These are phyloP conservation scores for Drosophila pseudoobscura DNA, from an alignment of 1,140 invertebrate species.

Conservation along the genomic window DNA sequence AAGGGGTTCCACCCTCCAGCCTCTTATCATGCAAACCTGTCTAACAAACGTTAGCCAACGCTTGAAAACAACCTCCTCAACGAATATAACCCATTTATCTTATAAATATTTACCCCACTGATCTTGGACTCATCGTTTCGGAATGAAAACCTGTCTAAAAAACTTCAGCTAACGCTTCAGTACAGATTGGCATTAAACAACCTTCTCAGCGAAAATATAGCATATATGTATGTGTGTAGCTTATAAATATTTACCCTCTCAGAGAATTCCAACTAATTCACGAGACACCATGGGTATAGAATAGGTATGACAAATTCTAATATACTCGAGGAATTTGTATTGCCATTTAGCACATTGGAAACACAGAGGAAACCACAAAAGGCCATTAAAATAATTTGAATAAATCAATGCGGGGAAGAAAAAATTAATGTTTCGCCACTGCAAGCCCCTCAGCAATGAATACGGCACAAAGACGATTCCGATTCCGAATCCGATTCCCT, in stretches of 20 bases:
- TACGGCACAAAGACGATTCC: slow-evolving; percentile 22
- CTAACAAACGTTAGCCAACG: no score
- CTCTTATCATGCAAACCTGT: no score
- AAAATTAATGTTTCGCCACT: slow-evolving; percentile 45
- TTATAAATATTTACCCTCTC: slow-evolving; percentile 4
- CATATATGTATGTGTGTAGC: background rate
- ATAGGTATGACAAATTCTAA: slow-evolving; percentile 31
- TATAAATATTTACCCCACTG: no score
- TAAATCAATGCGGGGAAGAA: slow-evolving; percentile 50
- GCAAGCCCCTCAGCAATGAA: slow-evolving; percentile 36
- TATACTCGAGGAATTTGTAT: slow-evolving; percentile 49
- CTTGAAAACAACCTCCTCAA: no score
- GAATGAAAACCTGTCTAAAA: no score
- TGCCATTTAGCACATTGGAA: slow-evolving; percentile 64
- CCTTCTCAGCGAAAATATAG: no score
- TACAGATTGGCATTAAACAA: no score
- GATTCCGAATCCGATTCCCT: slow-evolving; percentile 25
- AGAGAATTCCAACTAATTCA: slow-evolving; percentile 40
- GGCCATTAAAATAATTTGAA: slow-evolving; percentile 75
- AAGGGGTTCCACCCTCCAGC: no score
- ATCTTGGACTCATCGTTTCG: no score
- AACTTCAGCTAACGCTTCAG: no score
- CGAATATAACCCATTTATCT: no score
- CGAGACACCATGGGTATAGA: slow-evolving; percentile 12
- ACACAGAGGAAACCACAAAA: slow-evolving; percentile 69